Evolutionary conservation across 1,140 invertebrate species (phyloP), one percentile per base, ranked within the genome.

Genomic region (Papilio xuthus): DNA sequence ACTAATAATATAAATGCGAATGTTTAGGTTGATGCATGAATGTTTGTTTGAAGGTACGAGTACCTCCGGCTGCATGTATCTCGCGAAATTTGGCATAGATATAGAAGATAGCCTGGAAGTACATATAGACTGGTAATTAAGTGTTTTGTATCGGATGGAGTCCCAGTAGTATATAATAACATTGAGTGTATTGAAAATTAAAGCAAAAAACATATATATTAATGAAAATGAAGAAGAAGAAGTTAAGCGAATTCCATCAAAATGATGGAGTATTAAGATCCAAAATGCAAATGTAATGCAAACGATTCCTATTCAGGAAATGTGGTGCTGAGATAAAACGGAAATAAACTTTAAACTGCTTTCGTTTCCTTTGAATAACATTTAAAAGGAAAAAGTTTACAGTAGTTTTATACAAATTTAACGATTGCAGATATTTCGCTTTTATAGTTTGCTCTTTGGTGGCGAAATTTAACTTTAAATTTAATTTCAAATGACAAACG

Each of bases 211-310:
- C 7, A 37, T 6, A 37, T 37, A 37, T 37, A 37, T 37, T 37
- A 37, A 37, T 32, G 32, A 50, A 50, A 18, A 18, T 50, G 4
- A 63, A 32, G 26, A 7, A 26, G 28, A 67, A 32, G 15, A 67
- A 60, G 23, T 60, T 60, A 13, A 28, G 23, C 56, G 56, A 60
- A 12, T 28, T 32, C 18, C 60, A 13, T 28, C 6, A 28, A 67
- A 28, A 28, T 4, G 32, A 28, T 12, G 60, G 26, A 32, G 12
- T 67, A 67, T 67, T 63, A 67, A 67, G 60, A 28, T 67, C 26
- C 26, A 15, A 67, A 67, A 67, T 67, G 60, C 60, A 67, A 67
- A 67, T 67, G 26, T 28, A 28, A 67, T 67, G 60, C 60, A 67
- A 67, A 67, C 26, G 60, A 4, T 67, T 67, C n/a, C 26, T 32